Evolutionary conservation across 2,113 vertebrate genomes (phyloP).

Genomic region (Mobula birostris): DNA sequence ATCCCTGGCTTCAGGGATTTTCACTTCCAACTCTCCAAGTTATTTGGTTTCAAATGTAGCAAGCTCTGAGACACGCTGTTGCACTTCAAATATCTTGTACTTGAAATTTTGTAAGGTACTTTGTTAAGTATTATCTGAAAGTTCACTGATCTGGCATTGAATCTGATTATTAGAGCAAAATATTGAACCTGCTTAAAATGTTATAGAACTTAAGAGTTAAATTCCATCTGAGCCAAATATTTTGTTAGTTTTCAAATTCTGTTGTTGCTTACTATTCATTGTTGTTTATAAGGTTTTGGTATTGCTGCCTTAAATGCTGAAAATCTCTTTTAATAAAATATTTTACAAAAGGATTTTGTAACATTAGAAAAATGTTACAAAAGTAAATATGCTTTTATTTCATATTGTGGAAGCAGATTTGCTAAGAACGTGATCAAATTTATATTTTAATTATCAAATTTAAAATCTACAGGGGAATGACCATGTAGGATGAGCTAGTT

Average conservation of each 20-base stretch:
- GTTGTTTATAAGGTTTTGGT: neutral
- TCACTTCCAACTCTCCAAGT: neutral
- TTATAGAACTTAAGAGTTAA: neutral
- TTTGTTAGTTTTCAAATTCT: neutral
- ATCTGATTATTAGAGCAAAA: neutral
- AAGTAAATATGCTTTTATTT: neutral
- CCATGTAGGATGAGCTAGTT: neutral
- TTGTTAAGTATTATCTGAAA: neutral
- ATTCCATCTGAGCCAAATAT: neutral
- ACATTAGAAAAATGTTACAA: neutral
- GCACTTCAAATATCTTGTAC: neutral
- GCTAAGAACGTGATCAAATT: neutral
- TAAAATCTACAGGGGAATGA: neutral
- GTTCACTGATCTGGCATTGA: neutral
- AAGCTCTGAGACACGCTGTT: neutral
- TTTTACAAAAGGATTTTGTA: neutral
- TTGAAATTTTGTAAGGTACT: neutral
- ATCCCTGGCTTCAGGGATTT: neutral
- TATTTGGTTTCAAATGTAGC: neutral
- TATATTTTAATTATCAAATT: neutral
- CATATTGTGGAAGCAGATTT: neutral
- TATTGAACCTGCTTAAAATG: neutral
- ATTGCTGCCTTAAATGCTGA: neutral
- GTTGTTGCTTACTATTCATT: neutral
- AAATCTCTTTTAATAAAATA: neutral